Evolutionary conservation across 23 tunicate species (phyloP).

Genomic region (Halocynthia roretzi): DNA sequence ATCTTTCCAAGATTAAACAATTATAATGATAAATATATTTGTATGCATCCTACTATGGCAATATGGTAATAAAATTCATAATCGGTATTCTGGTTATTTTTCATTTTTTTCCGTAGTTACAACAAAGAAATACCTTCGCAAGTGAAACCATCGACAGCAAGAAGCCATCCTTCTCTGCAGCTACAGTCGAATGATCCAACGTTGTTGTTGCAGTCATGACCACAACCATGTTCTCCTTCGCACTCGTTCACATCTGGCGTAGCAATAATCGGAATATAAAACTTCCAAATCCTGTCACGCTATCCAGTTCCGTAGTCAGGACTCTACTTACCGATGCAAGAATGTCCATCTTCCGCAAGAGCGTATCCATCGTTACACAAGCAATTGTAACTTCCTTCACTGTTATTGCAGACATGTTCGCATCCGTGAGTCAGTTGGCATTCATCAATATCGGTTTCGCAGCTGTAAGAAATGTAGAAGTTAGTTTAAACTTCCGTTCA

Average conservation of each 20-base stretch:
- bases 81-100: background rate
- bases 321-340: slow-evolving; percentile 30
- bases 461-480: background rate
- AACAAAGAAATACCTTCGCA: slow-evolving; percentile 8
- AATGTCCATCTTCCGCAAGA: background rate
- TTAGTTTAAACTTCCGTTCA: background rate
- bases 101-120: background rate
- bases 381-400: slow-evolving; percentile 23
- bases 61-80: too few relatives aligned
- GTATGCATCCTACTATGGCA: too few relatives aligned
- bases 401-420: slow-evolving; percentile 27
- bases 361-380: slow-evolving; percentile 33
- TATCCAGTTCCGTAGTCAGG: background rate
- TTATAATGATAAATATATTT: too few relatives aligned
- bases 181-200: slow-evolving; percentile 13
- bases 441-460: slow-evolving; percentile 35
- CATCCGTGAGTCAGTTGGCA: slow-evolving; percentile 12
- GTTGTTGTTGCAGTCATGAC: slow-evolving; percentile 18
- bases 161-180: slow-evolving; percentile 8
- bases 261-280: background rate
- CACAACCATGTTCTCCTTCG: slow-evolving; percentile 24
- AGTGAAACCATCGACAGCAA: background rate
- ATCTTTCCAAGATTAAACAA: slow-evolving; percentile 17
- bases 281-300: background rate
- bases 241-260: slow-evolving; percentile 29